A percentile compares a stretch with the other conserved stretches of the same genome.
These are phyloP conservation scores for Ormyrus thymus DNA, from an alignment of 2,888 invertebrate genomes.

Conservation along the genomic window DNA sequence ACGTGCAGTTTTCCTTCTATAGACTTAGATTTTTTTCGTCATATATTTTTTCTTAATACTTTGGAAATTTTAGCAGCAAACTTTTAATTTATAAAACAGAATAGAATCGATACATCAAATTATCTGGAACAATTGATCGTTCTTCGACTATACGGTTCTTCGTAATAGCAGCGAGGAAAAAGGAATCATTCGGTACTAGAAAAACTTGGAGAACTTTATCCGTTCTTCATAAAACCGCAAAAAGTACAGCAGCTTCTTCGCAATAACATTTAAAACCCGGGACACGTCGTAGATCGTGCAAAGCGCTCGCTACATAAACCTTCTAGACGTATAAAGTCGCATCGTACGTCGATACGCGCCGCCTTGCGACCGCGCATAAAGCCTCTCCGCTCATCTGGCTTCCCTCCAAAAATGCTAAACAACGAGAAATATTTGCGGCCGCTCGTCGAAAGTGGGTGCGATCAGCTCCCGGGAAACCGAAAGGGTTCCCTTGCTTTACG, in stretches of 20 bases:
- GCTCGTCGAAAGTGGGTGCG: conserved; percentile 63
- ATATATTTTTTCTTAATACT: no score
- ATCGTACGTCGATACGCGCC: conserved; percentile 6
- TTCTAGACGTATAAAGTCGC: conserved; percentile 1
- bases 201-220: background rate
- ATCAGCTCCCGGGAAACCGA: conserved; percentile 58
- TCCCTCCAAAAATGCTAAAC: conserved; percentile 52
- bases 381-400: conserved; percentile 27
- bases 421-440: background rate
- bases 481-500: conserved; percentile 24
- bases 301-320: background rate
- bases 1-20: no score
- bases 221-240: conserved; percentile 1
- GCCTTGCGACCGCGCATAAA: background rate
- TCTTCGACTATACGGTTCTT: no score
- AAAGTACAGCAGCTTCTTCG: background rate
- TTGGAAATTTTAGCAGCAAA: no score
- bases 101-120: no score
- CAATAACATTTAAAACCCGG: background rate
- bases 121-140: no score
- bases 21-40: no score
- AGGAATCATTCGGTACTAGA: background rate
- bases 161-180: no score
- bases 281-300: background rate
- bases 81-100: no score